A percentile compares a stretch with the other conserved stretches of the same genome.
Conservation (phyloP, 2,113 vertebrate genomes). For the Baryphthengus martii region DNA sequence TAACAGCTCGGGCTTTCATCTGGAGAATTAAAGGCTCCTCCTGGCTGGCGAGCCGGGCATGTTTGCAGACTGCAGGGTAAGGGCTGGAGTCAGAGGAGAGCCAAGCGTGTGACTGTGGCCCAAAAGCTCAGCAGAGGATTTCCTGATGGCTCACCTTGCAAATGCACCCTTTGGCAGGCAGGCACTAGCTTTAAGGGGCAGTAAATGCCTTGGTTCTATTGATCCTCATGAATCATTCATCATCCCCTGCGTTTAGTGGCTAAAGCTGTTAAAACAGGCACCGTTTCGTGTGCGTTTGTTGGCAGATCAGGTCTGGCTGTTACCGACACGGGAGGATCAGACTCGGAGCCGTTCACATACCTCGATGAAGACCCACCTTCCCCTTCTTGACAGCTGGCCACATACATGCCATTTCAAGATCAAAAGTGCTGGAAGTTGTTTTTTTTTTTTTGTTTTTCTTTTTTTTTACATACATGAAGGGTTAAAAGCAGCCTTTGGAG, state of each 20-base stretch:
- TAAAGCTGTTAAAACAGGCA: constrained; percentile 21
- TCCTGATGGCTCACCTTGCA: neutral
- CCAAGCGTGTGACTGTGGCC: neutral
- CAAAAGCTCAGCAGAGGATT: neutral
- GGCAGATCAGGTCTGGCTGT: neutral
- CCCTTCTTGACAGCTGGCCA: neutral
- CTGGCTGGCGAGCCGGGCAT: neutral
- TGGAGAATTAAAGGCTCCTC: constrained; percentile 21
- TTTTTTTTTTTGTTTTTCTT: neutral
- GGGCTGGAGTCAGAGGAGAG: neutral
- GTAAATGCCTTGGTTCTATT: neutral
- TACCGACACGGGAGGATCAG: neutral
- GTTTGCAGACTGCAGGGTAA: neutral
- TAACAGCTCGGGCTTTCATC: constrained; percentile 25
- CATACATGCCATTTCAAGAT: neutral
- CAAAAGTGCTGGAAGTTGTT: neutral
- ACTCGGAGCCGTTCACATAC: neutral
- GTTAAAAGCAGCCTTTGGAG: constrained; percentile 22
- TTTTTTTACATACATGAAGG: neutral
- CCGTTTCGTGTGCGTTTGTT: neutral
- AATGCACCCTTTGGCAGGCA: neutral
- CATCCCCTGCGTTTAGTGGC: neutral
- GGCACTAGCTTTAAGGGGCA: neutral
- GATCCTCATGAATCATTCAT: neutral
- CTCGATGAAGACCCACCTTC: neutral